A percentile compares a stretch with the other conserved stretches of the same genome.
Conservation (phyloP, 2,888 invertebrate species). For the Hypomecis punctinalis region DNA sequence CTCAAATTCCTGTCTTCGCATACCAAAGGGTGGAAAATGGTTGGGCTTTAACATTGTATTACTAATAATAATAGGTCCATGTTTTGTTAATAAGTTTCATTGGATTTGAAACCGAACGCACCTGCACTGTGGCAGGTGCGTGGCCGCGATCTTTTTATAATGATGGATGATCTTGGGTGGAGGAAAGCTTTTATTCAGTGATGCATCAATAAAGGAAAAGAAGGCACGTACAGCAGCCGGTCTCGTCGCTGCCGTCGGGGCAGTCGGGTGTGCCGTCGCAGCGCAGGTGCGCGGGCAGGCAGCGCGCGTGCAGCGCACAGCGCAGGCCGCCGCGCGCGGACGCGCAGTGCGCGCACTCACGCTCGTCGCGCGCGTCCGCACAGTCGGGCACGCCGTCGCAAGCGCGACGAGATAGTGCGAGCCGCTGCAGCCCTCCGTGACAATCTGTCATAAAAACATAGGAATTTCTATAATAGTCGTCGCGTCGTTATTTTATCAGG, state of each 20-base stretch:
- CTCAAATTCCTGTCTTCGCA: too few relatives aligned
- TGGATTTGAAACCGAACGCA: too few relatives aligned
- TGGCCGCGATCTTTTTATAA: too few relatives aligned
- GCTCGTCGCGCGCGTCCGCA: constrained; percentile 92
- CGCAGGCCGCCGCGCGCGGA: constrained; percentile 87
- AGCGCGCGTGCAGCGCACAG: constrained; percentile 91
- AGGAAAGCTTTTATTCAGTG: background rate
- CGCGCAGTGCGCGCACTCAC: constrained; percentile 91
- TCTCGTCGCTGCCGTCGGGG: constrained; percentile 94
- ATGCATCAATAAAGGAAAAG: background rate
- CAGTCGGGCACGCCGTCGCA: constrained; percentile 96
- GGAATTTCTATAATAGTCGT: background rate
- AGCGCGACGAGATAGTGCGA: constrained; percentile 90
- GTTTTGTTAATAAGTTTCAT: too few relatives aligned
- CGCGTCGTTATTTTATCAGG: too few relatives aligned
- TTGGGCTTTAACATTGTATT: too few relatives aligned
- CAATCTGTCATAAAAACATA: constrained; percentile 83
- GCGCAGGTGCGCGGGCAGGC: constrained; percentile 88
- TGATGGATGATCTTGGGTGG: too few relatives aligned
- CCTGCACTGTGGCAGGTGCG: too few relatives aligned
- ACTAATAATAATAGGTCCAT: too few relatives aligned
- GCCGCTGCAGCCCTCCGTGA: constrained; percentile 88
- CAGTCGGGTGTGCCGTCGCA: constrained; percentile 95
- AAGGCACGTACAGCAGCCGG: constrained; percentile 90
- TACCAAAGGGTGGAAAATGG: too few relatives aligned